Conservation (phyloP, 37 sponge, comb jelly and placozoan genomes). For the Diacarnus erythraeanus region DNA sequence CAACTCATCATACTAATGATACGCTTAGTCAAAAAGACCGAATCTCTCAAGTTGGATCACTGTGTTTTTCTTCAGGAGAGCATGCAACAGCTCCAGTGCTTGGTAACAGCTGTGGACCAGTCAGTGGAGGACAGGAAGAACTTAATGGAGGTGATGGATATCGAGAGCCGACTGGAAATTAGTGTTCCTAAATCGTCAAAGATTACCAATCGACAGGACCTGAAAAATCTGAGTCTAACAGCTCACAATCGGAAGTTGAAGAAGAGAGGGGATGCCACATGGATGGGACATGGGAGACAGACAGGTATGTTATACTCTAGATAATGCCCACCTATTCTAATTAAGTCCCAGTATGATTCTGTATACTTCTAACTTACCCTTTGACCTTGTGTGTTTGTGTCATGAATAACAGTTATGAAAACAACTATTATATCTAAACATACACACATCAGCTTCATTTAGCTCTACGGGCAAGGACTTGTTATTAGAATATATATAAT, state of each 20-base stretch:
- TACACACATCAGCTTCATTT: too few species aligned
- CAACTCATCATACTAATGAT: constrained; percentile 57
- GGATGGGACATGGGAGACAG: constrained; percentile 62
- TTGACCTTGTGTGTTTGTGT: too few species aligned
- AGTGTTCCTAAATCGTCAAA: constrained; percentile 31
- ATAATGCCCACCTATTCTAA: too few species aligned
- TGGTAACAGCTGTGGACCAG: constrained; percentile 43
- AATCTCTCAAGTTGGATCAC: constrained; percentile 42
- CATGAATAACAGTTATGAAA: too few species aligned
- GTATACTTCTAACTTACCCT: too few species aligned
- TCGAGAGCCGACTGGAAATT: constrained; percentile 66
- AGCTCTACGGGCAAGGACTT: too few species aligned
- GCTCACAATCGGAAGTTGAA: constrained; percentile 55
- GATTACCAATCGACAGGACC: constrained; percentile 32
- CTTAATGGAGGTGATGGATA: constrained; percentile 39
- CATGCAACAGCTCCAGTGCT: constrained; percentile 21
- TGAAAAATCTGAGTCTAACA: constrained; percentile 44
- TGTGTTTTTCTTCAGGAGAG: constrained; percentile 11
- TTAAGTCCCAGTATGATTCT: too few species aligned
- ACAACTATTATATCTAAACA: too few species aligned
- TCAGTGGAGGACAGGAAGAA: constrained; percentile 57
- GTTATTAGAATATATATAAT: too few species aligned
- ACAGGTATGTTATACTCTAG: constrained; percentile 23
- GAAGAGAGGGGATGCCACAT: constrained; percentile 55
- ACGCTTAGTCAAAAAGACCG: constrained; percentile 65